Base-by-base conservation (phyloP, 2,888 invertebrate species). In the Drosophila anceps region DNA sequence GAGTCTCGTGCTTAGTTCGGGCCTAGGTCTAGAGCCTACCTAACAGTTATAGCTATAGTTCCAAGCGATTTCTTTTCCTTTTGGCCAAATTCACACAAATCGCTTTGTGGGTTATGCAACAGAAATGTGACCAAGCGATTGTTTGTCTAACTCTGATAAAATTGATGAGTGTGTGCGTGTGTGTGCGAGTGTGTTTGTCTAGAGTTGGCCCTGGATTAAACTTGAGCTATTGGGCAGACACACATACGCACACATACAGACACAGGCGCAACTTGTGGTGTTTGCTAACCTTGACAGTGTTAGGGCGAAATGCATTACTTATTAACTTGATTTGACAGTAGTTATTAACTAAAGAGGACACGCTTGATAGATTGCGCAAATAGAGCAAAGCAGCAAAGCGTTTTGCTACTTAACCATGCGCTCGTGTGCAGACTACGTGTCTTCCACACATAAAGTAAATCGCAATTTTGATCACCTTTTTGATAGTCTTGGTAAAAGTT, bases 1-100 rank as follows among this genome's bases (percentile, higher is more conserved):
- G 84, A 88, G 84, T 84, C 84, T 84, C 84, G 88, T 88, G 84
- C 84, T 88, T 82, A 85, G 85, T 59, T 68, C 68, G 63, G 64
- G 73, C 66, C 62, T 57, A 67, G 58, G 44, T 58, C 43, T 59
- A 31, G 57, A 59, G 79, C 76, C 61, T 54, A 37, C 29, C 29
- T 55, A 46, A 39, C 18, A 35, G 27, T 20, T 51, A 33, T 37
- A 37, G 29, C 43, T 44, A 43, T n/a, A n/a, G n/a, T 66, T 18
- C 55, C 55, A 33, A 37, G 50, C 63, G 55, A 62, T 64, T 68
- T 64, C 44, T 70, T 73, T 78, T 76, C 61, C 60, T 73, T 75
- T 80, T 55, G 69, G 39, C 59, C 35, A 74, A 69, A 63, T 51
- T 70, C 62, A 54, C 37, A n/a, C 69, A 20, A 57, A 27, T 72